Evolutionary conservation across 2,113 vertebrate genomes (phyloP), one percentile per base, ranked within the genome.

Genomic region (Casuarius casuarius): DNA sequence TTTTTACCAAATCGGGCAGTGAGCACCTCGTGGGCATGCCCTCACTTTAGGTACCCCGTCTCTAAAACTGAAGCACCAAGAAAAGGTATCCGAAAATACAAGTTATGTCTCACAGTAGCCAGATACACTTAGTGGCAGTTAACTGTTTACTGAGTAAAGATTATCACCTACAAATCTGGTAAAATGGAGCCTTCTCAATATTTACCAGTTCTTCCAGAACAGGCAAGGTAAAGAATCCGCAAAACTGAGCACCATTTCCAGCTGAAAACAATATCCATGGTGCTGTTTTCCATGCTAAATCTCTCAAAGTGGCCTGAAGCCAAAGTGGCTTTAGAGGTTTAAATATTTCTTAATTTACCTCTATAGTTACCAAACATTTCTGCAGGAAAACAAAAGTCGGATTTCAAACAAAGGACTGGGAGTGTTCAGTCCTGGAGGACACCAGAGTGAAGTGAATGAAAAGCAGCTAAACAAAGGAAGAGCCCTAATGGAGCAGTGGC

Each of bases 311-410:
- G 92, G 75, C 92, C 70, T 3, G 15, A 49, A 89, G 95, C 96
- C 96, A 96, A 94, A 65, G 74, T 44, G 62, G 86, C 77, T 84
- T 96, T 91, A 80, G 86, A 94, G 61, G 56, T 90, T 92, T 81
- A 93, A 90, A 70, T 56, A 87, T 93, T 96, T 96, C 84, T 89
- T 94, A 89, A 94, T 95, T 96, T 76, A 87, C 84, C 84, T 96
- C 92, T 68, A 12, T 6, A 89, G 79, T 86, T 87, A 81, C 61
- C 2, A 54, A 92, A 93, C 19, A 58, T 61, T 87, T 84, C 70
- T 89, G 56, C 72, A 90, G 90, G 38, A 29, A 79, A 89, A 89
- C 33, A 26, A 52, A 52, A 62, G 40, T 11, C 84, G 89, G 76
- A 74, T 56, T 73, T 91, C 48, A n/a, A 87, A 73, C 71, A 92